Conservation (phyloP, 2,888 invertebrate genomes). For the Apotomis turbidana region DNA sequence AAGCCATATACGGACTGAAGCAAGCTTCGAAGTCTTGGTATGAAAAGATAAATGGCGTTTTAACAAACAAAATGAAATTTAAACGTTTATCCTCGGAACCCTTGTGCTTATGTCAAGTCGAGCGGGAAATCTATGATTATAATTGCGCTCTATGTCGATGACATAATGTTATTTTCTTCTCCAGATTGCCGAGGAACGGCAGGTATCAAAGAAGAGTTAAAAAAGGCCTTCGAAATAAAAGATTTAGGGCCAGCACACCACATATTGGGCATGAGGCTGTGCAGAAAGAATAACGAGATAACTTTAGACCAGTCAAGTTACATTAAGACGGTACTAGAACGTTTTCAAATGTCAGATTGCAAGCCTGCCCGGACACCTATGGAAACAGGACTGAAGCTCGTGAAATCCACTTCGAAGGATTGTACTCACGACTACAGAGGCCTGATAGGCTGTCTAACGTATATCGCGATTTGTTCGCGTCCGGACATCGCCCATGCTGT, state of each 20-base stretch:
- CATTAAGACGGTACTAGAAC: conserved; percentile 19
- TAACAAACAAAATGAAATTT: conserved; percentile 28
- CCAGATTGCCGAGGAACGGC: neutral
- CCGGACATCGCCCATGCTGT: conserved; percentile 1
- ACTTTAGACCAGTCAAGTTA: conserved; percentile 17
- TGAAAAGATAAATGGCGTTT: conserved; percentile 7
- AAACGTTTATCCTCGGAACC: conserved; percentile 34
- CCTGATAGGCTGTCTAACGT: neutral
- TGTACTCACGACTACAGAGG: neutral
- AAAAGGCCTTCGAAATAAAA: conserved; percentile 8
- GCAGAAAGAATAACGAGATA: conserved; percentile 4
- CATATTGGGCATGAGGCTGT: conserved; percentile 4
- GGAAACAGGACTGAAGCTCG: conserved; percentile 4
- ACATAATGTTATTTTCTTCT: neutral
- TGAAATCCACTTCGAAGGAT: conserved; percentile 7
- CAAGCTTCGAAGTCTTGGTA: conserved; percentile 4
- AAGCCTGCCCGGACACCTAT: neutral
- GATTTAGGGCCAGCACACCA: conserved; percentile 13
- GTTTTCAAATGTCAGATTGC: conserved; percentile 16
- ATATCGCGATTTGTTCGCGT: conserved; percentile 1
- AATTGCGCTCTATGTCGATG: conserved; percentile 28
- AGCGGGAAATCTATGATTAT: conserved; percentile 6
- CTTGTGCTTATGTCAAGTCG: conserved; percentile 37
- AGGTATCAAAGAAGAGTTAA: neutral
- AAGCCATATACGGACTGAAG: conserved; percentile 3